Percentiles rank a stretch among this genome's conserved stretches.
These are phyloP conservation scores for Adoxophyes honmai DNA, from an alignment of 1,140 invertebrate species.

Conservation along the genomic window DNA sequence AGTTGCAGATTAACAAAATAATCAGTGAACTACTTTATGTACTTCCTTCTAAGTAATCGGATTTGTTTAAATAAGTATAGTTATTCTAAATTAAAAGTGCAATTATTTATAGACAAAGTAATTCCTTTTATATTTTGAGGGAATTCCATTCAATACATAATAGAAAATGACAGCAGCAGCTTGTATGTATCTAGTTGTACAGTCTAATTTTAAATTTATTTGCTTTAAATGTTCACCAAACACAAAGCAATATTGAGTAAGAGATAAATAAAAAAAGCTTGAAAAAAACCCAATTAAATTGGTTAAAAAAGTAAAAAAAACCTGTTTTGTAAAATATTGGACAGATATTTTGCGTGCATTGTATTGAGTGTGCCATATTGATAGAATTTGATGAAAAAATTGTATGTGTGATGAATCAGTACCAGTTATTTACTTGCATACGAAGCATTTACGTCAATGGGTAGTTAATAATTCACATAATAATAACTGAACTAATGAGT, in stretches of 20 bases:
- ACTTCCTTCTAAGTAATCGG: too few relatives aligned
- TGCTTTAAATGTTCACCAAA: not conserved
- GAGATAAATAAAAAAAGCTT: not conserved
- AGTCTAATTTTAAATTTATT: slow-evolving; percentile 11
- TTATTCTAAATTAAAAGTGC: slow-evolving; percentile 41
- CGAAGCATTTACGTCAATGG: not conserved
- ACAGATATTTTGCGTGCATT: slow-evolving; percentile 8
- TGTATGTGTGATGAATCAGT: too few relatives aligned
- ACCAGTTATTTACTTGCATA: not conserved
- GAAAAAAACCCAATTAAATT: not conserved
- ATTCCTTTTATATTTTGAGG: slow-evolving; percentile 32
- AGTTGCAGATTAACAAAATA: too few relatives aligned
- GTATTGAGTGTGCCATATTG: slow-evolving; percentile 13
- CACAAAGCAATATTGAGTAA: not conserved
- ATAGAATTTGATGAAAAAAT: slow-evolving; percentile 2
- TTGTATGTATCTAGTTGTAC: slow-evolving; percentile 20
- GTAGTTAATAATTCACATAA: not conserved
- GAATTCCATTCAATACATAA: slow-evolving; percentile 37
- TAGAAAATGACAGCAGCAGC: slow-evolving; percentile 24
- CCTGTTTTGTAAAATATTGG: not conserved
- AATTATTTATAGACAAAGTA: slow-evolving; percentile 30
- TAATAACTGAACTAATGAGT: not conserved
- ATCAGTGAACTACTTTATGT: too few relatives aligned
- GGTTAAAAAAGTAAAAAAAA: slow-evolving; percentile 9
- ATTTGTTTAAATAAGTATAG: too few relatives aligned